Base-by-base conservation (phyloP, 2,113 vertebrate species). In the Callorhinus ursinus region DNA sequence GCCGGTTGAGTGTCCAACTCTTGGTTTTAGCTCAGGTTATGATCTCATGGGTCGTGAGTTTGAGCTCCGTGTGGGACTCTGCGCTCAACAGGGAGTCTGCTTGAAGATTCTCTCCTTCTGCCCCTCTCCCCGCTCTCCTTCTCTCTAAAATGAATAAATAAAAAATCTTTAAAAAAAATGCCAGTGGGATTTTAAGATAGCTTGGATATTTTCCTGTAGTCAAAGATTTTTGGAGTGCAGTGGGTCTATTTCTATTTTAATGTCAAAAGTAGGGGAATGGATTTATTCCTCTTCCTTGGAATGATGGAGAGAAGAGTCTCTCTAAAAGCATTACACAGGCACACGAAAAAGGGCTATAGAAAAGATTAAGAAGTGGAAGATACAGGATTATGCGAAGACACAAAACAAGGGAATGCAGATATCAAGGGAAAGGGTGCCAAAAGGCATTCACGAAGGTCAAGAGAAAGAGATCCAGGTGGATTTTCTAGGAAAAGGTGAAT, bases 211-310 rank as follows among this genome's bases (percentile, higher is more conserved):
- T 95, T 92, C 76, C 26, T 36, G 9, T 11, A 72, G 19, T 21
- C 49, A 89, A 26, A 84, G 3, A 1, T 39, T 87, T 84, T 36
- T 21, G 51, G 11, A 51, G 28, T 51, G 1, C 15, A n/a, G 3
- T 61, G 28, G 19, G 7, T 83, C 7, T 31, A 16, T 86, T 95
- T 94, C 79, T n/a, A 83, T 89, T 97, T 88, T 90, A 86, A 59
- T 28, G 4, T 86, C 86, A 83, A 51, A 97, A 74, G 39, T 36
- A 76, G 55, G 11, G 4, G 16, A 51, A 51, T 51, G 55, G 3
- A 36, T 88, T 77, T 93, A 16, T 89, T 86, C 72, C 86, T 92
- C 53, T 91, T 67, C 18, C 0, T 22, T 65, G 7, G 6, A 93
- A 67, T 31, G 36, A 79, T 15, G 36, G 33, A 42, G 36, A 90